phyloP scores from a whole-genome alignment of 2,113 vertebrate species.

The Tupaia tana region DNA sequence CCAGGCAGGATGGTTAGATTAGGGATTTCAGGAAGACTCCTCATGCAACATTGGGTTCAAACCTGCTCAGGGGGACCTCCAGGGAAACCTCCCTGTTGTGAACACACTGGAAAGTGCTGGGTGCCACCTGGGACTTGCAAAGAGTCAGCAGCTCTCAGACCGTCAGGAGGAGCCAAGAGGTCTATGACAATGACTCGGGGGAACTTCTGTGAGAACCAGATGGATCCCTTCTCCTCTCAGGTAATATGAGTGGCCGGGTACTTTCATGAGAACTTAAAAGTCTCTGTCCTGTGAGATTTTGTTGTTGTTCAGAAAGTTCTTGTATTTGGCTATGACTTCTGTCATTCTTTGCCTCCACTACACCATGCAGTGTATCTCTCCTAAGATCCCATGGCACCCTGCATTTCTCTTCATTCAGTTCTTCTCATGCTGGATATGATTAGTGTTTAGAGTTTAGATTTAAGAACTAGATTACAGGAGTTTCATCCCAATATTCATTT shows the following conservation, averaged over 20 bases:
- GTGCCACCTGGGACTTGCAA: background rate
- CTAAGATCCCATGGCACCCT: background rate
- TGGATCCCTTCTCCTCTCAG: background rate
- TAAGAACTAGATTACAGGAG: background rate
- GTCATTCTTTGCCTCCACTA: background rate
- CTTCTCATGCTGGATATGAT: background rate
- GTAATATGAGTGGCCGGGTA: background rate
- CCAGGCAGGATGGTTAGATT: background rate
- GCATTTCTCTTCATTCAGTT: background rate
- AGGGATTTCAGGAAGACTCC: background rate
- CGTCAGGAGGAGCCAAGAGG: background rate
- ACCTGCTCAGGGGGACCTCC: background rate
- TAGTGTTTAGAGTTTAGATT: background rate
- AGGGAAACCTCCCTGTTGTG: no score
- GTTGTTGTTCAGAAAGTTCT: background rate
- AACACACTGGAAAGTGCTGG: background rate
- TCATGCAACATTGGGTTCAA: background rate
- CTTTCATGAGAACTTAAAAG: background rate
- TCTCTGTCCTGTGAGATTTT: fast-evolving
- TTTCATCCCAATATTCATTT: background rate
- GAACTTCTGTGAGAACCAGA: background rate
- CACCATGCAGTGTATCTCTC: background rate
- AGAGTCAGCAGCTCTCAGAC: background rate
- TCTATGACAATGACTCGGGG: background rate
- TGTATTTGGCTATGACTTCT: background rate